Evolutionary conservation across 1,140 invertebrate species (phyloP), one percentile per base, ranked within the genome.

Genomic region (Gonioctena quinquepunctata): DNA sequence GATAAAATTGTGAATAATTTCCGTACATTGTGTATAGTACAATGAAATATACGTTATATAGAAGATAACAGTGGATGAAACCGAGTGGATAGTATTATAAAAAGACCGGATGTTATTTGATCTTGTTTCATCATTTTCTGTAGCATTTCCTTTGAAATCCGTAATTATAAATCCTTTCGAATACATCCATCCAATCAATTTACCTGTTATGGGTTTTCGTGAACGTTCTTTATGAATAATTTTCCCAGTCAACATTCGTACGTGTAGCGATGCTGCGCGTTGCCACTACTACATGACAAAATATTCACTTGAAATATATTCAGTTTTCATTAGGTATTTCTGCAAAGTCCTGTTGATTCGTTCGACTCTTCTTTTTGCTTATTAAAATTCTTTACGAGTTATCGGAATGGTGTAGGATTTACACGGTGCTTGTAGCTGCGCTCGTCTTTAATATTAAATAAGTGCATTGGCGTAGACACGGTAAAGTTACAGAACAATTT

Each of bases 361-460:
- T 54, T 8, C 18, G 19, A 54, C 6, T 21, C 13, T 13, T 42
- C 11, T 56, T 33, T 66, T 57, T 28, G 64, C 52, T 54, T 27
- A 56, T 66, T 66, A 66, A 57, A 48, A 66, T 66, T 66, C 64
- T 49, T 69, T 66, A 70, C 69, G 42, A 28, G 54, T 72, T 71
- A 27, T 71, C 70, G 19, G 52, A 54, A 54, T 54, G 52, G 52
- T 54, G 52, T 54, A 54, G 52, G 33, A 21, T 54, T 54, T 54
- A 54, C 52, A 21, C 18, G 18, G 19, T 16, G 18, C 52, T 21
- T 54, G 19, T 54, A 54, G 33, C 33, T 42, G 11, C 33, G 33
- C 33, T 42, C 16, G 33, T 42, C 33, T 42, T 42, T n/a, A 42
- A 42, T 42, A 42, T 42, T 42, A 42, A 42, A 42, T 42, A 42